A percentile compares a stretch with the other conserved stretches of the same genome.
phyloP scores from a whole-genome alignment of 2,797 vertebrate species.

The Antennarius maculatus region DNA sequence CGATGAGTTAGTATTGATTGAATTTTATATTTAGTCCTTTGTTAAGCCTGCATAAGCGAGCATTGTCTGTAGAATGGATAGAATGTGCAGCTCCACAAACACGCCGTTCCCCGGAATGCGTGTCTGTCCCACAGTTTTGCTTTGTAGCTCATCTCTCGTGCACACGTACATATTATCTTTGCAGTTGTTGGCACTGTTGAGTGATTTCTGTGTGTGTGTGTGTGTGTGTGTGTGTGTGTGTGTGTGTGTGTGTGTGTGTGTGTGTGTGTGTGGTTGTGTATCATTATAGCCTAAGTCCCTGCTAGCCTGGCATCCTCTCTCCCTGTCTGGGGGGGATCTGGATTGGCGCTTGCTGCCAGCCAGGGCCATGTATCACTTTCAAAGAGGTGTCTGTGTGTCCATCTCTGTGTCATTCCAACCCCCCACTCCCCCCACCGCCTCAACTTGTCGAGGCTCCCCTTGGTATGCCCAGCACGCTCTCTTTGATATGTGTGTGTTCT shows the following conservation, averaged over 20 bases:
- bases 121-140: slow-evolving; percentile 34
- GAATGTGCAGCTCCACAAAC: slow-evolving; percentile 16
- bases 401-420: slow-evolving; percentile 65
- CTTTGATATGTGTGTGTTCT: slow-evolving; percentile 50
- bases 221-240: slow-evolving; percentile 36
- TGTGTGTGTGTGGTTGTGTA: slow-evolving; percentile 22
- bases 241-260: neutral
- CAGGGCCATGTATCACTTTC: slow-evolving; percentile 80
- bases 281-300: slow-evolving; percentile 75
- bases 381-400: slow-evolving; percentile 78
- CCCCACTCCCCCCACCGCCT: slow-evolving; percentile 29
- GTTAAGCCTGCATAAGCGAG: neutral
- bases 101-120: slow-evolving; percentile 39
- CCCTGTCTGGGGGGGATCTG: slow-evolving; percentile 76
- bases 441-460: slow-evolving; percentile 69
- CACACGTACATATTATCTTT: slow-evolving; percentile 52
- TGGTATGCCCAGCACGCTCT: slow-evolving; percentile 72
- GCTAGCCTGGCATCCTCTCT: slow-evolving; percentile 70
- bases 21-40: neutral
- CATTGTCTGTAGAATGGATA: neutral
- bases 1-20: neutral
- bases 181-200: slow-evolving; percentile 68
- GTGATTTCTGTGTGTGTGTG: slow-evolving; percentile 7
- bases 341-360: slow-evolving; percentile 77
- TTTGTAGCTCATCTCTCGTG: slow-evolving; percentile 57